phyloP scores from a whole-genome alignment of 1,140 invertebrate species.

The Bombus consobrinus region DNA sequence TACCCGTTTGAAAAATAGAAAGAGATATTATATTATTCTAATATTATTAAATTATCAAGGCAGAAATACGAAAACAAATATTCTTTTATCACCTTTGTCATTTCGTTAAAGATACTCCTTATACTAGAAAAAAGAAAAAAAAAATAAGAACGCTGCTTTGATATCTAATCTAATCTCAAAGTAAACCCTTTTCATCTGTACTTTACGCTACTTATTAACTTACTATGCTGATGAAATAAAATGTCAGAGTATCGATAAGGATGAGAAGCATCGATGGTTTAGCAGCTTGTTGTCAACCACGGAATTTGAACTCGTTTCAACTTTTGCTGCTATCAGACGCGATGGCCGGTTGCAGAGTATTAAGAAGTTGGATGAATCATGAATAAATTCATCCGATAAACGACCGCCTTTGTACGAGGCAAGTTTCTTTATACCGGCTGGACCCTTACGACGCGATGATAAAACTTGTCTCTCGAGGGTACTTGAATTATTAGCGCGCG shows the following conservation, averaged over 20 bases:
- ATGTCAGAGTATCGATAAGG: conserved; percentile 38
- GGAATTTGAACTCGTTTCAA: conserved; percentile 40
- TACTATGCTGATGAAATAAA: neutral
- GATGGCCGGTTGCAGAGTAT: conserved; percentile 27
- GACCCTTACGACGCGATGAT: conserved; percentile 38
- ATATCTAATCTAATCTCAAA: neutral
- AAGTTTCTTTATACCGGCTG: conserved; percentile 59
- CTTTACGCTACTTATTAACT: neutral
- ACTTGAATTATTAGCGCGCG: conserved; percentile 48
- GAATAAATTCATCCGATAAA: conserved; percentile 66
- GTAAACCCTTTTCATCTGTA: neutral
- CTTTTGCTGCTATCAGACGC: conserved; percentile 35
- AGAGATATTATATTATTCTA: too few species aligned
- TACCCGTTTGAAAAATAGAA: too few species aligned
- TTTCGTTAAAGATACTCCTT: too few species aligned
- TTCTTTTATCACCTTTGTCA: too few species aligned
- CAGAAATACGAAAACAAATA: too few species aligned
- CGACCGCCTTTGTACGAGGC: conserved; percentile 57
- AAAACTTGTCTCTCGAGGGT: conserved; percentile 38
- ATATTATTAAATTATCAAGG: too few species aligned
- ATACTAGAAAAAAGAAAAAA: too few species aligned
- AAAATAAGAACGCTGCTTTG: too few species aligned
- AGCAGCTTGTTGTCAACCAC: conserved; percentile 43
- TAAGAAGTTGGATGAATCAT: conserved; percentile 67
- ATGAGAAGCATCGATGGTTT: conserved; percentile 46